Conservation (phyloP, 2,797 vertebrate species). For the Argya squamiceps region DNA sequence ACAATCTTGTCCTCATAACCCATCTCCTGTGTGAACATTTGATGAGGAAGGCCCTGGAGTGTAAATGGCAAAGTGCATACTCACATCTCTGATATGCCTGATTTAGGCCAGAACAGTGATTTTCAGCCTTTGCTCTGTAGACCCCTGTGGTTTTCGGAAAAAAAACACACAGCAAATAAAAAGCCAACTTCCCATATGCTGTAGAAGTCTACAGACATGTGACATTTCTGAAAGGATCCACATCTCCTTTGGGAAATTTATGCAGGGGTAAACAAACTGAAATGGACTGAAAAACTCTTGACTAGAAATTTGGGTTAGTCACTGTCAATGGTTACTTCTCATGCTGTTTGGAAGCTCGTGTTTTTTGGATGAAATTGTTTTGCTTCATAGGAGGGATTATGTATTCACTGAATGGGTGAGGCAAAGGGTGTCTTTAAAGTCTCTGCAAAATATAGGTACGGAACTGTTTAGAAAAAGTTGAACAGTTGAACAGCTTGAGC, state of each 20-base stretch:
- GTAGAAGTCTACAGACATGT: background rate
- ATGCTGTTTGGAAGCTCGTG: background rate
- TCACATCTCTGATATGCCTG: background rate
- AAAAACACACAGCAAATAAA: background rate
- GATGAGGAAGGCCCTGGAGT: background rate
- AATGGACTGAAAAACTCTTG: background rate
- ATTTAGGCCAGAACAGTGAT: background rate
- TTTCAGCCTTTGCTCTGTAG: background rate
- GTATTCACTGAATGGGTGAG: background rate
- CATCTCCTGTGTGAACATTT: background rate
- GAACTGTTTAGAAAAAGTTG: background rate
- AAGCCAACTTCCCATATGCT: background rate
- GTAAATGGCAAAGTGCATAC: background rate
- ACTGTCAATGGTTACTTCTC: background rate
- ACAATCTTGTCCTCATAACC: background rate
- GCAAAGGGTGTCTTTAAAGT: background rate
- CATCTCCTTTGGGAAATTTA: background rate
- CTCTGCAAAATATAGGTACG: background rate
- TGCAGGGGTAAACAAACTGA: background rate
- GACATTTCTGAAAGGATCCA: background rate
- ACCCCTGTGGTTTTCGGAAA: background rate
- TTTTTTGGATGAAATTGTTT: background rate
- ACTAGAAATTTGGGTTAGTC: background rate
- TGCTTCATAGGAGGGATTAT: background rate
- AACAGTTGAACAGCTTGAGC: background rate